Evolutionary conservation across 2,113 vertebrate genomes (phyloP).

Genomic region (Crotalus horridus): DNA sequence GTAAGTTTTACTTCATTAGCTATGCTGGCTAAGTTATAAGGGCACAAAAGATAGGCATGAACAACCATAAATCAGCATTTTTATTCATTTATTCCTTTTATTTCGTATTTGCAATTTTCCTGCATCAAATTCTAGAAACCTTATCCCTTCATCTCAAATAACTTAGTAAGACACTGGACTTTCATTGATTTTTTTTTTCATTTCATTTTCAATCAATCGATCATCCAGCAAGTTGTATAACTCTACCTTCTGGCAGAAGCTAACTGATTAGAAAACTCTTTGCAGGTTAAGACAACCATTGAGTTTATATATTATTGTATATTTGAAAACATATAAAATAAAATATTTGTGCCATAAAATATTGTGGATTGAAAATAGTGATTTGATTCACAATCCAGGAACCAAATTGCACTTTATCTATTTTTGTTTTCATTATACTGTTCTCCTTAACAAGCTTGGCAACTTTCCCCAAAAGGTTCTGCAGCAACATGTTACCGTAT

Average conservation of each 20-base stretch:
- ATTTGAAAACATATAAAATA: slow-evolving; percentile 69
- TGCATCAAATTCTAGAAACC: slow-evolving; percentile 60
- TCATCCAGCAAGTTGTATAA: slow-evolving; percentile 59
- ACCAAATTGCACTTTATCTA: slow-evolving; percentile 53
- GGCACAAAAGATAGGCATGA: slow-evolving; percentile 46
- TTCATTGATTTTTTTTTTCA: slow-evolving; percentile 31
- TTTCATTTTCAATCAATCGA: slow-evolving; percentile 39
- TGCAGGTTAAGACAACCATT: slow-evolving; percentile 71
- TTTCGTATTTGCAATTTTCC: slow-evolving; percentile 40
- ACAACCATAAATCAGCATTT: slow-evolving; percentile 30
- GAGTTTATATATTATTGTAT: slow-evolving; percentile 69
- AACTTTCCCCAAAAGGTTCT: slow-evolving; percentile 57
- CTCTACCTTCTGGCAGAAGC: slow-evolving; percentile 68
- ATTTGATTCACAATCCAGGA: slow-evolving; percentile 40
- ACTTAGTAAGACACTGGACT: slow-evolving; percentile 58
- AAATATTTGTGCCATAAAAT: slow-evolving; percentile 65
- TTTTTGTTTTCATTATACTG: slow-evolving; percentile 54
- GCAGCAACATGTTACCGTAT: slow-evolving; percentile 35
- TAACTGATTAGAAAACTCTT: slow-evolving; percentile 74
- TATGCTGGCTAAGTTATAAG: slow-evolving; percentile 57
- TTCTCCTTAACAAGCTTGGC: slow-evolving; percentile 60
- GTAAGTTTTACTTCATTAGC: slow-evolving; percentile 48
- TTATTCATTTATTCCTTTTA: slow-evolving; percentile 19
- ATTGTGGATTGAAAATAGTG: slow-evolving; percentile 58
- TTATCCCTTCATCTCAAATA: slow-evolving; percentile 52